Base-by-base conservation (phyloP, 2,797 vertebrate species). In the Nyctibius grandis region DNA sequence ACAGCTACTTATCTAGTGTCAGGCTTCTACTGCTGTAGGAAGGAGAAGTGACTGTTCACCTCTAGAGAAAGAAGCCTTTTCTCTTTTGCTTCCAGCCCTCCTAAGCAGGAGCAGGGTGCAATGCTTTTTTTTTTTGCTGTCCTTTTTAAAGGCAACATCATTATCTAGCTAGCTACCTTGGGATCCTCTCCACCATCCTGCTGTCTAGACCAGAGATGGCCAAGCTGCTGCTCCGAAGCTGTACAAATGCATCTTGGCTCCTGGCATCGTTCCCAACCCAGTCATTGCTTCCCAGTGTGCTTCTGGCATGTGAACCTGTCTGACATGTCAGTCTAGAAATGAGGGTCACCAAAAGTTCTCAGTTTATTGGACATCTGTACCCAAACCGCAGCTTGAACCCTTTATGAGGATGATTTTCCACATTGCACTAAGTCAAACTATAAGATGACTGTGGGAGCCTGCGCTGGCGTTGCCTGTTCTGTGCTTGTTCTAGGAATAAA, bases 291-390 rank as follows among this genome's bases (percentile, higher is more conserved):
- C 88, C 78, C 88, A 87, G 84, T 4, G 29, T 78, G 94, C 36
- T 95, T 26, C 95, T 95, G 94, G 95, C 94, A 78, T 1, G 59
- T 40, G 74, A 75, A 51, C 74, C 93, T 69, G 91, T 86, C 95
- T 93, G 93, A 78, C 80, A 61, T 20, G 74, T 73, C 90, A 91
- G 88, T 69, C 80, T 65, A 50, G 93, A 87, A 93, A 89, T 2
- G 50, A 85, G 44, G 80, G 90, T 91, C 84, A 16, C 85, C 94
- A 67, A 72, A 80, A 94, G 88, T 91, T 93, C 95, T 91, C 85
- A 1, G 17, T 76, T 87, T 87, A 54, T 79, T 79, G 83, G 93
- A 88, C 83, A 92, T 88, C 76, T 85, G 93, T 44, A 93, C 76
- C 64, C 83, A 48, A 75, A 70, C 25, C 56, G 26, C 91, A 88